Evolutionary conservation across 2,797 vertebrate species (phyloP).

Genomic region (Enteromius argenteus): DNA sequence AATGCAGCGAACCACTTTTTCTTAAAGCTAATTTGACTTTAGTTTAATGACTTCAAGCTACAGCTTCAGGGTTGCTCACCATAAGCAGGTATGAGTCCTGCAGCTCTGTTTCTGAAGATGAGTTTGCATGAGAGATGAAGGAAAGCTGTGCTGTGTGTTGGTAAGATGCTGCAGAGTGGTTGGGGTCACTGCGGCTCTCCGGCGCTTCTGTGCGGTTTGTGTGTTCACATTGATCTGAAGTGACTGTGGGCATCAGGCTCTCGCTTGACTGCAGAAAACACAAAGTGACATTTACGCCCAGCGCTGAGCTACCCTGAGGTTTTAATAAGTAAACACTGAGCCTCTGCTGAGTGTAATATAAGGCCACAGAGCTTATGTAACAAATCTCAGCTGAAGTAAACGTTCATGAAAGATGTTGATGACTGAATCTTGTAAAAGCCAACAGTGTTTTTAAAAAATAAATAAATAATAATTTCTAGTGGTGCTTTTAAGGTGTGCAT

Average conservation of each 20-base stretch:
- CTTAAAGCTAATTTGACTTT: neutral
- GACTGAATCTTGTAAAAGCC: neutral
- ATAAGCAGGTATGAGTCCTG: neutral
- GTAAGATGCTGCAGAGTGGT: slow-evolving; percentile 3
- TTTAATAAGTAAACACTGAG: slow-evolving; percentile 36
- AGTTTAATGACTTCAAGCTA: slow-evolving; percentile 7
- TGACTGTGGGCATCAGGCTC: slow-evolving; percentile 49
- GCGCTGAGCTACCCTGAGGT: slow-evolving; percentile 10
- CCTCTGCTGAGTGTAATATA: slow-evolving; percentile 24
- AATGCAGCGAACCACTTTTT: neutral
- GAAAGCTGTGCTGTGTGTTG: neutral
- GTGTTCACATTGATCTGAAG: slow-evolving; percentile 42
- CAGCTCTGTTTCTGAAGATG: neutral
- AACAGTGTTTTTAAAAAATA: neutral
- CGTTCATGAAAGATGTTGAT: neutral
- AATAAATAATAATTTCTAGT: neutral
- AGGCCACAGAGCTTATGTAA: slow-evolving; percentile 18
- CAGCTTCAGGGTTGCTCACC: neutral
- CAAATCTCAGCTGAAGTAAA: slow-evolving; percentile 13
- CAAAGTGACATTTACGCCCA: slow-evolving; percentile 40
- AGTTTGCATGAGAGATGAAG: slow-evolving; percentile 9
- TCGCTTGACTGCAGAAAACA: slow-evolving; percentile 39
- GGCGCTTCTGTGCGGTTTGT: neutral
- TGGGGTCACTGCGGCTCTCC: slow-evolving; percentile 13
- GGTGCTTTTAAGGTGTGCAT: neutral